Percentiles rank a stretch among this genome's conserved stretches.
Evolutionary conservation across 2,888 invertebrate genomes (phyloP).

Genomic region (Campopleginae sp.): DNA sequence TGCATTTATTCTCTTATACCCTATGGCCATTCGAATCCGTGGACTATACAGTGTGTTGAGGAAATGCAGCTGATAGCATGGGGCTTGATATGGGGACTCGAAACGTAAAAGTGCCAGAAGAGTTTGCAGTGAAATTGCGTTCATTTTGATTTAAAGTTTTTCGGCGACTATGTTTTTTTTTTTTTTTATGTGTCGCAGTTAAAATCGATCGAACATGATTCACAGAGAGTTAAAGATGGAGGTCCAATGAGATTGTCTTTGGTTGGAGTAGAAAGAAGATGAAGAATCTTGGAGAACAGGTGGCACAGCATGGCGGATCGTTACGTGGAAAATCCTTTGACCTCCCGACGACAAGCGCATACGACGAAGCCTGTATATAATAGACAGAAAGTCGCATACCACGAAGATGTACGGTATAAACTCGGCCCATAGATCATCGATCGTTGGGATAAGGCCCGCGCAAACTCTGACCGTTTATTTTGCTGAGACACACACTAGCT

Average conservation of each 20-base stretch:
- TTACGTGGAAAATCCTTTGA: constrained; percentile 74
- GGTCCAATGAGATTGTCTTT: constrained; percentile 37
- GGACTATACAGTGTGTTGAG: background rate
- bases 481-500: constrained; percentile 40
- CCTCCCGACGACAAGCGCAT: constrained; percentile 64
- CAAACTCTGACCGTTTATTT: constrained; percentile 60
- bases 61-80: background rate
- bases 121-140: background rate
- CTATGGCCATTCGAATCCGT: background rate
- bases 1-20: constrained; percentile 46
- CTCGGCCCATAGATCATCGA: constrained; percentile 66
- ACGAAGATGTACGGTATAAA: constrained; percentile 19
- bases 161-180: background rate
- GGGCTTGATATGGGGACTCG: background rate
- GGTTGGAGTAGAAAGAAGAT: constrained; percentile 57
- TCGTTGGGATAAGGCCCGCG: constrained; percentile 57
- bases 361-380: constrained; percentile 20
- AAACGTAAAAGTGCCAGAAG: background rate
- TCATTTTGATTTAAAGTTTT: background rate
- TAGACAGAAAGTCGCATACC: constrained; percentile 35
- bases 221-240: constrained; percentile 34
- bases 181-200: background rate
- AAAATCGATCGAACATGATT: constrained; percentile 2
- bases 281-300: constrained; percentile 71
- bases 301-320: constrained; percentile 70